A percentile compares a stretch with the other conserved stretches of the same genome.
Evolutionary conservation across 2,113 vertebrate species (phyloP).

Genomic region (Actinemys pallida): DNA sequence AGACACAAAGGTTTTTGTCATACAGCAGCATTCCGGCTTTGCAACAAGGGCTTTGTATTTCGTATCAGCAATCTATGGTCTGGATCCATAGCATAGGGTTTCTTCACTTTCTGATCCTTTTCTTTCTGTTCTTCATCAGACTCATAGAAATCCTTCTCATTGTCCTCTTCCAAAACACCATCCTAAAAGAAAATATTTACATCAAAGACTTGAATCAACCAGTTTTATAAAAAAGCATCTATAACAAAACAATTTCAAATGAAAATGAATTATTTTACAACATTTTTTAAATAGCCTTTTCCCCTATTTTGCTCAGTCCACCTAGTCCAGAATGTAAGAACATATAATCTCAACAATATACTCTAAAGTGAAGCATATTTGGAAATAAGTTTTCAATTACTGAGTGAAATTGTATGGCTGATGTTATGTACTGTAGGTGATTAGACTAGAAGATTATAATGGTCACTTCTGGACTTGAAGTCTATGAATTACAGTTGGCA

Average conservation of each 20-base stretch:
- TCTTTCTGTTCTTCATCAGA: constrained; percentile 89
- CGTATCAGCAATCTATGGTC: constrained; percentile 93
- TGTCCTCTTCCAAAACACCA: constrained; percentile 81
- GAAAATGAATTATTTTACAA: neutral
- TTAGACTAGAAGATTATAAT: neutral
- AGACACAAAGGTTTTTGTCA: constrained; percentile 42
- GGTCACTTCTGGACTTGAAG: neutral
- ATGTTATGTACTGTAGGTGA: neutral
- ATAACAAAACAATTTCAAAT: neutral
- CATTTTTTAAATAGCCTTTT: neutral
- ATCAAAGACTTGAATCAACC: neutral
- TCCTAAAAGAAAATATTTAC: constrained; percentile 77
- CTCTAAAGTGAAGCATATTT: neutral
- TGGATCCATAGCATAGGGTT: constrained; percentile 92
- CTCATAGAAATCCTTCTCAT: constrained; percentile 89
- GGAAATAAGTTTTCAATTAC: neutral
- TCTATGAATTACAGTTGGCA: neutral
- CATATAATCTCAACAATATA: fast-evolving
- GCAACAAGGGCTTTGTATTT: constrained; percentile 96
- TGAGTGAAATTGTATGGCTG: neutral
- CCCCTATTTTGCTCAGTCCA: neutral
- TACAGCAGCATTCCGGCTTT: constrained; percentile 98
- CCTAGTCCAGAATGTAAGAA: neutral
- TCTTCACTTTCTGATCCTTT: constrained; percentile 63
- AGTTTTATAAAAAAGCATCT: neutral